Base-by-base conservation (phyloP, 1,140 invertebrate species). In the Caenorhabditis briggsae region DNA sequence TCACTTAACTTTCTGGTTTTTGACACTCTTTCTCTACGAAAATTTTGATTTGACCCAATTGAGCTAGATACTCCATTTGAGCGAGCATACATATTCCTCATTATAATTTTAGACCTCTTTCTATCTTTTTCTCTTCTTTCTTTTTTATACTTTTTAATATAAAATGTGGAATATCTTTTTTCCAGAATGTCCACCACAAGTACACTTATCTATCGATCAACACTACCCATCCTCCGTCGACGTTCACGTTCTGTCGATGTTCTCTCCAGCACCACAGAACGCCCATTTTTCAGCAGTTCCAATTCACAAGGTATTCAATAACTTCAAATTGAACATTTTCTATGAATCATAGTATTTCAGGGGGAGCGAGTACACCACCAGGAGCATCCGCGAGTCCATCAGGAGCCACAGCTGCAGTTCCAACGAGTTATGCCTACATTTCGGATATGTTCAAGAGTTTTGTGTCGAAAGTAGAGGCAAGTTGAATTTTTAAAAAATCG, bases 401-500 rank as follows among this genome's bases (percentile, higher is more conserved):
- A 23, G 70, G 18, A 78, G 25, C 18, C 20, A 14, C 70, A 8
- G 70, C 70, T 8, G 46, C 70, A 78, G 70, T 78, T 6, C 12
- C 70, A 12, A 78, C 70, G 23, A 78, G 70, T 50, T 78, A 78
- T 50, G 70, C 46, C 50, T 78, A 78, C n/a, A 78, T 78, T 50
- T 78, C 70, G 48, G 46, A 78, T 78, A 78, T 78, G 70, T 78
- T 78, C 46, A 78, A 78, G 20, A 78, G n/a, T 23, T 78, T 78
- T 43, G 70, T 78, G 5, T 48, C 70, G 20, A 78, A 78, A 78
- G 70, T 78, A 20, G 70, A 78, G 46, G 70, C 23, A 18, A 78
- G 41, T 48, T 9, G 8, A 25, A 12, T 61, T 25, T 78, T 50
- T 11, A 0, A 41, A 50, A 25, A 12, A 50, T 20, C 33, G 20